phyloP scores from a whole-genome alignment of 35 echinoderm and acorn worm genomes.

The Ophioderma brevispina region DNA sequence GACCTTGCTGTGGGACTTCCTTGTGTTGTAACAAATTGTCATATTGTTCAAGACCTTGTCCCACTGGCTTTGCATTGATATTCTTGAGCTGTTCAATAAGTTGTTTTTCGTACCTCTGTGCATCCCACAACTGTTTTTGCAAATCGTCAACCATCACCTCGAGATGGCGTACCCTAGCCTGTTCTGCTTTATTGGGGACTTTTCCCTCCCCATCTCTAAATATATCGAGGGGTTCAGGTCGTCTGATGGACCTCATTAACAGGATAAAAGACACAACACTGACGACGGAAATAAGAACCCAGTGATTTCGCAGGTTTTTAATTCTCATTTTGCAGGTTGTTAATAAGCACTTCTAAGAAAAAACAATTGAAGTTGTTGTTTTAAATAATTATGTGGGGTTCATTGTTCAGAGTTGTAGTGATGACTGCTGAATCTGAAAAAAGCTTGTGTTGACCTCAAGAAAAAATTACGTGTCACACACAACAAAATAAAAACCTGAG shows the following conservation, averaged over 20 bases:
- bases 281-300: not conserved
- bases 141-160: slow-evolving; percentile 12
- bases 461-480: no score
- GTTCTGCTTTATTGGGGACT: not conserved
- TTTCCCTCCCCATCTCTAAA: not conserved
- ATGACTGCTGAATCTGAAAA: no score
- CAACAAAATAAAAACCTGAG: no score
- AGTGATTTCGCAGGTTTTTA: not conserved
- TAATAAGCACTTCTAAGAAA: no score
- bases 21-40: not conserved
- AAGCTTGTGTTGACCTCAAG: no score
- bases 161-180: slow-evolving; percentile 12
- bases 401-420: no score
- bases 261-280: not conserved
- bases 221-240: not conserved
- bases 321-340: slow-evolving; percentile 5
- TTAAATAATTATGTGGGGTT: no score
- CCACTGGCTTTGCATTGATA: not conserved
- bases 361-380: no score
- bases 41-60: not conserved
- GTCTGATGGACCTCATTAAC: not conserved
- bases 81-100: slow-evolving; percentile 18
- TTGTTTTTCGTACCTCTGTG: slow-evolving; percentile 8
- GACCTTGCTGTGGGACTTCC: not conserved
- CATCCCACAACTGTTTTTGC: slow-evolving; percentile 28